Conservation (phyloP, 2,888 invertebrate species). For the Rhimphoctona megacephalus region DNA sequence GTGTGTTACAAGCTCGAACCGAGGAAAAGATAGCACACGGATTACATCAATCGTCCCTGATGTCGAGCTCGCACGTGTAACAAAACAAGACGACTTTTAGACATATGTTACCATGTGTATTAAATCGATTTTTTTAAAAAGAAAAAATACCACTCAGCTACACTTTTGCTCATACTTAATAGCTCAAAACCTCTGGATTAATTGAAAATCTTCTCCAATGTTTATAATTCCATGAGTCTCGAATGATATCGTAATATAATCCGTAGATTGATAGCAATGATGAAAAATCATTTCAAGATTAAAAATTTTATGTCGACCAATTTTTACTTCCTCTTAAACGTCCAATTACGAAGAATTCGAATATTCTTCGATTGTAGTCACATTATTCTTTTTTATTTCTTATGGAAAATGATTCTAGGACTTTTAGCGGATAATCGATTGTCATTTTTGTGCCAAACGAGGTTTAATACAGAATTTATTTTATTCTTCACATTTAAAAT, state of each 20-base stretch:
- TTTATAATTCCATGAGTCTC: no score
- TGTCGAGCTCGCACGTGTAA: constrained; percentile 46
- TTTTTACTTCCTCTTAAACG: not conserved
- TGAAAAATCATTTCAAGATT: not conserved
- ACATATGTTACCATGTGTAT: constrained; percentile 25
- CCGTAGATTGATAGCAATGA: not conserved
- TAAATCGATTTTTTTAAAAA: constrained; percentile 14
- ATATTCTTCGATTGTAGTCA: constrained; percentile 2
- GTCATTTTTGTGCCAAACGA: not conserved
- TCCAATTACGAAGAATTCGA: not conserved
- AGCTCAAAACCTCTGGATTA: not conserved
- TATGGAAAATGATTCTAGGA: not conserved
- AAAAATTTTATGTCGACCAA: not conserved
- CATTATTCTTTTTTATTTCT: not conserved
- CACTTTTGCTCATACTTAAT: not conserved
- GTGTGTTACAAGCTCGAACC: constrained; percentile 18
- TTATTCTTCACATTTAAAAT: not conserved
- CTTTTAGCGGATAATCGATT: not conserved
- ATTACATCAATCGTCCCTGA: constrained; percentile 56
- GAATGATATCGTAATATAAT: no score
- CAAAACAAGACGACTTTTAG: not conserved
- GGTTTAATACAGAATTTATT: not conserved
- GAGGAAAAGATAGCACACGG: constrained; percentile 36
- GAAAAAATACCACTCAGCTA: not conserved
- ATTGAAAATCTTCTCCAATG: no score